These are phyloP conservation scores for Coracias cyanogaster DNA, from an alignment of 2,797 vertebrate genomes.

Conservation along the genomic window DNA sequence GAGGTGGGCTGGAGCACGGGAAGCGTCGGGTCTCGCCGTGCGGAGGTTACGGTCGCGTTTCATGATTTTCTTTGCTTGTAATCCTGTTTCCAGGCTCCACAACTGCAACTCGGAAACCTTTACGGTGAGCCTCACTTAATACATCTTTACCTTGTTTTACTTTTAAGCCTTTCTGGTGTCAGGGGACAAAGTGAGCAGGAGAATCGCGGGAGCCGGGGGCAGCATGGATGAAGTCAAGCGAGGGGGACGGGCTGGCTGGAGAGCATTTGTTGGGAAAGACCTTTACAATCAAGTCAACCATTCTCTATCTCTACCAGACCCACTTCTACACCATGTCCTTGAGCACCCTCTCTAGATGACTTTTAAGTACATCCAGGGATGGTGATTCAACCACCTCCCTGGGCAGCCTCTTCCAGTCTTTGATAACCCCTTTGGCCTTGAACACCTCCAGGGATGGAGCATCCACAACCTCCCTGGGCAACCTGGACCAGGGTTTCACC, in stretches of 20 bases:
- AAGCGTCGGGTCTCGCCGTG: background rate
- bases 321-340: too few species aligned
- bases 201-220: background rate
- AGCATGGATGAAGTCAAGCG: fast-evolving
- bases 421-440: too few species aligned
- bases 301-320: too few species aligned
- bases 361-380: too few species aligned
- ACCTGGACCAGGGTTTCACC: too few species aligned
- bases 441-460: too few species aligned
- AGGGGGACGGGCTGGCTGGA: background rate
- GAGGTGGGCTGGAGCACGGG: background rate
- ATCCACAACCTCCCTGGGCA: too few species aligned
- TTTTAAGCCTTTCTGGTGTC: constrained; percentile 18
- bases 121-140: background rate
- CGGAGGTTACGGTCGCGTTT: background rate
- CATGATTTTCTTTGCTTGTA: constrained; percentile 8
- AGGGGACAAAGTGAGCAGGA: background rate
- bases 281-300: too few species aligned
- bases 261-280: background rate
- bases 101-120: background rate
- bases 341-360: too few species aligned
- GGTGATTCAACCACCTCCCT: too few species aligned
- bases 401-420: too few species aligned
- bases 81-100: constrained; percentile 43
- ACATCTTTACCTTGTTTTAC: constrained; percentile 46